Evolutionary conservation across 2,888 invertebrate species (phyloP).

Genomic region (Cataglyphis livida): DNA sequence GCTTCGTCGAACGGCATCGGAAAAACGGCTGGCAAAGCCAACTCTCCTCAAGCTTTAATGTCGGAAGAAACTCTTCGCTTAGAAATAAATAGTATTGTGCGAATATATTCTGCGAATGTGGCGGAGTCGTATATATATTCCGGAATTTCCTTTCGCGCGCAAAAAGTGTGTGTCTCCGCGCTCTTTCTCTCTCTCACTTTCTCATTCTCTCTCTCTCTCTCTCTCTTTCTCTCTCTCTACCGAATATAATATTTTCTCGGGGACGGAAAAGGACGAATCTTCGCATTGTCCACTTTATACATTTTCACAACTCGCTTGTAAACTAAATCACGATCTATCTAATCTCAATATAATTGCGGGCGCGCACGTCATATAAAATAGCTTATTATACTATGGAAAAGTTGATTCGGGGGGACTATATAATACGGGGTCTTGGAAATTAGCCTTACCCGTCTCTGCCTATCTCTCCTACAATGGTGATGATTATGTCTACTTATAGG

Average conservation of each 20-base stretch:
- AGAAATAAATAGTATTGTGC: slow-evolving; percentile 69
- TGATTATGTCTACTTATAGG: slow-evolving; percentile 82
- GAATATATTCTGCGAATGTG: slow-evolving; percentile 63
- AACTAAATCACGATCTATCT: slow-evolving; percentile 70
- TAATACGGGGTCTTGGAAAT: slow-evolving; percentile 84
- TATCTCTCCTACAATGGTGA: slow-evolving; percentile 78
- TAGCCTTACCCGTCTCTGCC: slow-evolving; percentile 83
- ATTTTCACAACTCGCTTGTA: slow-evolving; percentile 43
- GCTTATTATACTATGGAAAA: slow-evolving; percentile 85
- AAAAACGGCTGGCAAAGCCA: slow-evolving; percentile 74
- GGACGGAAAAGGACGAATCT: background rate
- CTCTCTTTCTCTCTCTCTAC: background rate
- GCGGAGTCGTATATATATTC: slow-evolving; percentile 58
- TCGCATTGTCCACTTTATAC: background rate
- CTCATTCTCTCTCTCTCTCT: background rate
- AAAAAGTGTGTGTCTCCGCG: slow-evolving; percentile 10
- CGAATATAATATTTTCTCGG: slow-evolving; percentile 12
- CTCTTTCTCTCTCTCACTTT: background rate
- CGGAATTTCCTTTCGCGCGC: slow-evolving; percentile 44
- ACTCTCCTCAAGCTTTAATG: slow-evolving; percentile 71
- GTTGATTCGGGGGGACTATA: slow-evolving; percentile 82
- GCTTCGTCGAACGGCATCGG: slow-evolving; percentile 75
- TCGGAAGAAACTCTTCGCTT: slow-evolving; percentile 72
- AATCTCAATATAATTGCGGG: slow-evolving; percentile 82
- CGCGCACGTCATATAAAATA: slow-evolving; percentile 82